Evolutionary conservation across 2,888 invertebrate genomes (phyloP), one percentile per base, ranked within the genome.

Genomic region (Cryptocheilus praepositus): DNA sequence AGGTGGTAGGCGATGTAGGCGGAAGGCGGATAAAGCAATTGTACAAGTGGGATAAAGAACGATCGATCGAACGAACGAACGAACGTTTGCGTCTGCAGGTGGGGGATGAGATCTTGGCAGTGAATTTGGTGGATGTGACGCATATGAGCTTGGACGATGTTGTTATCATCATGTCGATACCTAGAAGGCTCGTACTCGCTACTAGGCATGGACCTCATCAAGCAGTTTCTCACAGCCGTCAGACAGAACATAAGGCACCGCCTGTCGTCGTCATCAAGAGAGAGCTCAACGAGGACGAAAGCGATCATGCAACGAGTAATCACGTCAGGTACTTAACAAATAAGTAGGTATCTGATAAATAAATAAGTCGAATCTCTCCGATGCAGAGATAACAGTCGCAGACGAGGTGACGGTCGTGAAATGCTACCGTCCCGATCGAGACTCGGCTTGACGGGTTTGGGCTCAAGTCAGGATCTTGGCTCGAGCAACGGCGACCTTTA

Each of bases 101-200:
- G 59, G 98, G 98, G 54, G 99, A 99, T 90, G 99, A 99, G 91
- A 98, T 99, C 86, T 91, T 99, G 81, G 98, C 98, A 45, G 98
- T 99, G 67, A 99, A 99, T 90, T 92, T 98, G 86, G 99, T 99
- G 78, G 98, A 98, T 89, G 99, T 99, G 79, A 95, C 97, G 75
- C 94, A 96, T 85, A 99, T 99, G 98, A 97, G 97, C 79, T 91
- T 99, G 84, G 99, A 99, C 89, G 99, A 99, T 89, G 99, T 99
- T 74, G 99, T 99, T 80, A 97, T 99, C 85, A 97, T 99, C 84
- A 98, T 99, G 97, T 98, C 98, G 85, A 99, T 99, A 90, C 99
- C 99, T 5, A 93, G 98, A 85, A 93, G 99, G 81, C 91, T 99
- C 85, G 94, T 99, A 75, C 92, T 99, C 74, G 97, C 97, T 81